Evolutionary conservation across 2,888 invertebrate species (phyloP).

Genomic region (Nemoura dubitans): DNA sequence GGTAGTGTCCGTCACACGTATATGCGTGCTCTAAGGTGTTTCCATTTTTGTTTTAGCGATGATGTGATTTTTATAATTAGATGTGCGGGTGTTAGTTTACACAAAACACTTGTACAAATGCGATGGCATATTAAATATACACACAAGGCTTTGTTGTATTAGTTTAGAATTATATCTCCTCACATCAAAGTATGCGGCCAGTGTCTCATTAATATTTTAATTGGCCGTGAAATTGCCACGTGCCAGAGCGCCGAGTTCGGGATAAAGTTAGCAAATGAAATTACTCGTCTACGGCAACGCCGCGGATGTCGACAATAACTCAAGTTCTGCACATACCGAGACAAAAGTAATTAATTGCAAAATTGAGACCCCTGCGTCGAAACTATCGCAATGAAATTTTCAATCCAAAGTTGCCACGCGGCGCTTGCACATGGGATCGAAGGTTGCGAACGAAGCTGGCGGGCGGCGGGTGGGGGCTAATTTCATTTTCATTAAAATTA

Average conservation of each 20-base stretch:
- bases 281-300: neutral
- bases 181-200: neutral
- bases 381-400: constrained; percentile 36
- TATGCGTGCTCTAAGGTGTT: neutral
- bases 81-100: no score
- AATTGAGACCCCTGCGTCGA: constrained; percentile 23
- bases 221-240: neutral
- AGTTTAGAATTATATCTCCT: neutral
- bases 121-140: neutral
- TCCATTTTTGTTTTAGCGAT: no score
- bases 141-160: neutral
- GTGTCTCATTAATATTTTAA: neutral
- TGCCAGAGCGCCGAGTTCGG: neutral
- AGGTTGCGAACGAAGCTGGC: neutral
- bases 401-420: constrained; percentile 25
- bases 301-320: constrained; percentile 12
- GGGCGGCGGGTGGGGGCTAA: neutral
- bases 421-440: neutral
- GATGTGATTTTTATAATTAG: no score
- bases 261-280: neutral
- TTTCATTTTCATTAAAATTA: constrained; percentile 42
- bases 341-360: constrained; percentile 35
- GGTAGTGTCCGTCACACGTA: no score
- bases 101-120: no score
- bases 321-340: constrained; percentile 21